Conservation (phyloP, 2,888 invertebrate species). For the Asteroscopus sphinx region DNA sequence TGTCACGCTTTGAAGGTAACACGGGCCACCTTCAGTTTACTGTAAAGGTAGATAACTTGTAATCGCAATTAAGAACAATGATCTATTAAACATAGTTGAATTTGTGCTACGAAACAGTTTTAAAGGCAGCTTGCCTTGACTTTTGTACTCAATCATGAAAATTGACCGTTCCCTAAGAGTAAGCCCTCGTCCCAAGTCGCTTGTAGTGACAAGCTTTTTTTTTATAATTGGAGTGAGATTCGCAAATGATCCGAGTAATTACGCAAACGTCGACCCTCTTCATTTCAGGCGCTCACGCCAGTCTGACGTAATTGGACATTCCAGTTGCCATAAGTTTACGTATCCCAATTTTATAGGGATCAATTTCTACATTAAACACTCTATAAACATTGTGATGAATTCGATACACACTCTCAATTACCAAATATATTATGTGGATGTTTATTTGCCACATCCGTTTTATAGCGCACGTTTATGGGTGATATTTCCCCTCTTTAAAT, state of each 20-base stretch:
- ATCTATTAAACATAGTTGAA: slow-evolving; percentile 8
- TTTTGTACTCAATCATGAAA: slow-evolving; percentile 70
- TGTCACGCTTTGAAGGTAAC: background rate
- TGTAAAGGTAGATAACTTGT: background rate
- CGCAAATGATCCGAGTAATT: slow-evolving; percentile 88
- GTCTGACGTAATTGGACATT: slow-evolving; percentile 78
- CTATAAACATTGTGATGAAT: slow-evolving; percentile 38
- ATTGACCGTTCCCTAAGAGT: slow-evolving; percentile 67
- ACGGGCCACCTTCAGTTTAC: background rate
- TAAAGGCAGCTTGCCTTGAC: slow-evolving; percentile 57
- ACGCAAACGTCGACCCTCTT: slow-evolving; percentile 88
- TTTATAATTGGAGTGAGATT: slow-evolving; percentile 86
- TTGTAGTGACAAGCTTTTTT: slow-evolving; percentile 82
- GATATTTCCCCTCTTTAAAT: slow-evolving; percentile 15
- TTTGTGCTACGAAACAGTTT: slow-evolving; percentile 32
- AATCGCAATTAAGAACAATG: slow-evolving; percentile 7
- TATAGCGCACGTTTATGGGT: slow-evolving; percentile 14
- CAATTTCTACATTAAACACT: slow-evolving; percentile 56
- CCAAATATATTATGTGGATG: slow-evolving; percentile 2
- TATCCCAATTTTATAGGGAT: slow-evolving; percentile 66
- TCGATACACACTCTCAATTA: slow-evolving; percentile 19
- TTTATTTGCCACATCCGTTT: slow-evolving; percentile 16
- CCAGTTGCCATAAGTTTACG: slow-evolving; percentile 66
- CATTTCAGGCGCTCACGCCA: slow-evolving; percentile 77
- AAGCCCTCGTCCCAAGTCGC: slow-evolving; percentile 71